Evolutionary conservation across 2,888 invertebrate species (phyloP), one percentile per base, ranked within the genome.

Genomic region (Thalpophila matura): DNA sequence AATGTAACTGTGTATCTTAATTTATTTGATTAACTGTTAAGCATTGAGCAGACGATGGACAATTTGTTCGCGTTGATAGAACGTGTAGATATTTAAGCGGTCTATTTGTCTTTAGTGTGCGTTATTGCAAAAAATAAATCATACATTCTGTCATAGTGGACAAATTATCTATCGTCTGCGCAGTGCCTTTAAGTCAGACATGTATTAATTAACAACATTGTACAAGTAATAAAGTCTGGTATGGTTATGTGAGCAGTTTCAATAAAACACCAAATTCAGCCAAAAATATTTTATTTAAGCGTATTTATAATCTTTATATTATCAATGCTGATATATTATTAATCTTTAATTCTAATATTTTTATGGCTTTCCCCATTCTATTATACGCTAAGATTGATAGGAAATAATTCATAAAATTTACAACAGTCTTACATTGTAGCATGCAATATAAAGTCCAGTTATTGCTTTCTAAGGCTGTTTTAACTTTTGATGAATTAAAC

Each of bases 261-360:
- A 78, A 79, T 91, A 87, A 93, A 93, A 94, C 88, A 87, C 85
- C 57, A 67, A 71, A 79, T 77, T 91, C 94, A 93, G 94, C 94
- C 94, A 94, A 95, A 95, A 95, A 95, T 95, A 95, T 95, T 94
- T 94, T 95, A 95, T 95, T 95, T 95, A 95, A 95, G 95, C 95
- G 95, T 95, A 94, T 94, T 94, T 94, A 94, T 95, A 94, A 93
- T 92, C 89, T 95, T 93, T 92, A 94, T 94, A 93, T 89, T 91
- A 94, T 93, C 92, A 89, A 94, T 95, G 92, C 89, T 91, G 93
- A 94, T 94, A 94, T 94, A 95, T 95, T 94, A 94, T 92, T 91
- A 92, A 91, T 85, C 89, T 94, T 92, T 93, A 94, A 87, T 83
- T 87, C 93, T 94, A 94, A 90, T 91, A 91, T 88, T 87, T 87